Evolutionary conservation across 2,888 invertebrate species (phyloP), one percentile per base, ranked within the genome.

Genomic region (Xestia ashworthii): DNA sequence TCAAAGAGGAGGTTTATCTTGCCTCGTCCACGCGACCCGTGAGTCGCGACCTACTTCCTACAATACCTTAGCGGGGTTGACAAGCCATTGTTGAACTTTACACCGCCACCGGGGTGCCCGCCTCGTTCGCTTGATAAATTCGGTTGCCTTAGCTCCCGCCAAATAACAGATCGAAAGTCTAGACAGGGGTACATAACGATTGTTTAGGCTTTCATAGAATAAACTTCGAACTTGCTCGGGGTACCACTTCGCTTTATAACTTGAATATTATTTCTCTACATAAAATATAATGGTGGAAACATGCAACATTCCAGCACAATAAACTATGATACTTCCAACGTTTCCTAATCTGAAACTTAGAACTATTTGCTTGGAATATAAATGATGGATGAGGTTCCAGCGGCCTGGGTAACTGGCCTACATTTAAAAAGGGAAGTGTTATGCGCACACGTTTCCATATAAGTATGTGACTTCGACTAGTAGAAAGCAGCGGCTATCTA

Each of bases 31-130:
- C 84, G 80, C 87, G 88, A 85, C 86, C 89, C 87, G 81, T 58
- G 81, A 80, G 84, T 75, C 88, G 92, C 88, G 84, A 85, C 91
- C 93, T 93, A 93, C 91, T 94, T 94, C 85, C 80, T 77, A 88
- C 87, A 91, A 90, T 91, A 85, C 89, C 88, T 79, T 80, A 80
- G 84, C 87, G 82, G 86, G 65, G 83, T 85, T 88, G 89, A 90
- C 89, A 87, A 90, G 82, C 89, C 90, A 87, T 91, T 93, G 91
- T 91, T 91, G 89, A 90, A 91, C 89, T 93, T 90, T 89, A 85
- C 48, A 84, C 69, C 62, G 76, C 81, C 44, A 84, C 69, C 58
- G 69, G 77, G 73, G 85, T 69, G 82, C 86, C 85, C 76, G 78
- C 74, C 67, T 76, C 48, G 80, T 74, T 80, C 77, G 79, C 76